Base-by-base conservation (phyloP, 2,797 vertebrate genomes). In the Sciurus carolinensis region DNA sequence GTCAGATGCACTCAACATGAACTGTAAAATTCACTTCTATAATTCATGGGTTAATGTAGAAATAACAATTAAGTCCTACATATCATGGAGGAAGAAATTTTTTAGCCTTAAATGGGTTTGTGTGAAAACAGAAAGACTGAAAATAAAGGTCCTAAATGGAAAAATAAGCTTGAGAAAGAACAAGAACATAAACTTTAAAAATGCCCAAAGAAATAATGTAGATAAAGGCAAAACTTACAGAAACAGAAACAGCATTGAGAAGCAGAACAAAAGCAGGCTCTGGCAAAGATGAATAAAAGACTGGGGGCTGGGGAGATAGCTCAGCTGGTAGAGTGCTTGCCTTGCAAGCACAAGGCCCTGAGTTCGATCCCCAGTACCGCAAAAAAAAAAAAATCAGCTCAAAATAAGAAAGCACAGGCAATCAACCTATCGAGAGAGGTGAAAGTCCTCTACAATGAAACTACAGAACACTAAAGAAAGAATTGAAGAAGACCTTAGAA, bases 261-360 rank as follows among this genome's bases (percentile, higher is more conserved):
- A 93, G n/a, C 7, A 72, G 30, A 75, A 67, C 44, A 92, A 93
- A 94, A 91, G 15, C 17, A 54, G 47, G 28, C 36, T 84, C 85
- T 87, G 20, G 39, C 52, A 96, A 96, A 96, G 64, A 82, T 87
- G 76, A 91, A 88, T 59, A 95, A 95, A 96, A 87, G 44, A 91
- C 15, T 72, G 36, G 5, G 39, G 39, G 39, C 39, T 39, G 39
- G 39, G 39, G 39, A 36, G 36, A 2, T 36, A 36, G 36, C 36
- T 36, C 36, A 36, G 36, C 36, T 36, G 36, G 36, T 36, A 36
- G 2, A 36, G 36, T 36, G 36, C 36, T 36, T 36, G 36, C 36
- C 36, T 36, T 36, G 36, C 3, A 39, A 39, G 39, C 39, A 39
- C 39, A 39, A 39, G 39, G 39, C 39, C 39, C 39, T 3, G 39